Evolutionary conservation across 2,888 invertebrate species (phyloP), one percentile per base, ranked within the genome.

Genomic region (Vannuccia rotundouncinata): DNA sequence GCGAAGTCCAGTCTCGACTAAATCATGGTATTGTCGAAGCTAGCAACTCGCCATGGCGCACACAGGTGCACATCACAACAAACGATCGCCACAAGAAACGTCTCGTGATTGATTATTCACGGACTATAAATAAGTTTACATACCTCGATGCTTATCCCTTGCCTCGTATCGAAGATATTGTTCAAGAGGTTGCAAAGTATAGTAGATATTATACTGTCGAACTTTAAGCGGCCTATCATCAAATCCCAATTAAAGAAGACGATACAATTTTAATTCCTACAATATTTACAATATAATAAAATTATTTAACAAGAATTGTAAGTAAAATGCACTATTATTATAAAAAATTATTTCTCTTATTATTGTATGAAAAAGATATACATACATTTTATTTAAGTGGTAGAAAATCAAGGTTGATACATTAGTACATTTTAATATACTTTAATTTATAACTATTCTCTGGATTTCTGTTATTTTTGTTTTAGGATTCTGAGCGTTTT

Each of bases 131-230:
- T 31, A 80, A 79, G 2, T 79, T 79, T 2, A 79, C 80, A 29
- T 29, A 31, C 25, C 31, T 80, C 27, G 79, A 79, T 31, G 79
- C 79, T 79, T 79, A 31, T 29, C 80, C 80, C 29, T 31, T 79
- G 27, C 80, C 80, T 31, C 30, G 79, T 22, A 79, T 79, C 78
- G 80, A 79, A 29, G 79, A 79, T 80, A 25, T 79, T 22, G 79
- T 79, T 22, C 10, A 79, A 79, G 59, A 79, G n/a, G 59, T 79
- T 29, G 10, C 80, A 1, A 29, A 45, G 25, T 79, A 79, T 31
- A 29, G 22, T 29, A 29, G 29, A 17, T 79, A 80, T 31, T 29
- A 30, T 31, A 27, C 30, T 27, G 28, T 79, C 25, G 80, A 79
- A 5, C 28, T 79, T 22, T 25, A 77, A 76, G 60, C 27, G 29